Conservation (phyloP, 2,113 vertebrate genomes). For the Campylomormyrus numenius region DNA sequence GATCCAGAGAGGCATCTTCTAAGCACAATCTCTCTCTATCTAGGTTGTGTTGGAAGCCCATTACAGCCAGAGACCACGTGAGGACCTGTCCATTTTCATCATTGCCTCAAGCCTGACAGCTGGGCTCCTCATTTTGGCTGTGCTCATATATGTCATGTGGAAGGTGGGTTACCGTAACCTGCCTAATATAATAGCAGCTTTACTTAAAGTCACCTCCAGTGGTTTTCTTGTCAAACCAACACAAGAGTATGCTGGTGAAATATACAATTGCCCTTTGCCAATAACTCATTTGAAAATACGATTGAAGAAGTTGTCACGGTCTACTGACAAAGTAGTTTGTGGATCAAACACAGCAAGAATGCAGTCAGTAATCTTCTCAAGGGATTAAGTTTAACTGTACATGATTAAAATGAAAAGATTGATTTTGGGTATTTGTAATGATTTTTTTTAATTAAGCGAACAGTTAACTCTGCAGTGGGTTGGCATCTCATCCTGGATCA, state of each 20-base stretch:
- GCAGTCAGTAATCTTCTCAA: neutral
- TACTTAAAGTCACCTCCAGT: neutral
- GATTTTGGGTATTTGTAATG: neutral
- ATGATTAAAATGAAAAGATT: too few species aligned
- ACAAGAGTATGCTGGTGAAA: neutral
- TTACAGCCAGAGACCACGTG: slow-evolving; percentile 62
- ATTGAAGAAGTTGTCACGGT: neutral
- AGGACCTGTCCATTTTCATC: slow-evolving; percentile 48
- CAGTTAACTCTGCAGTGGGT: neutral
- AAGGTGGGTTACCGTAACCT: slow-evolving; percentile 54
- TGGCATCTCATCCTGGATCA: neutral
- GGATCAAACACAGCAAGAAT: neutral
- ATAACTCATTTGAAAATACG: neutral
- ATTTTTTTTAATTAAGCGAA: neutral
- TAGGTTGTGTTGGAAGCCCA: slow-evolving; percentile 67
- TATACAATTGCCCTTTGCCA: neutral
- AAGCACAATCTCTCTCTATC: neutral
- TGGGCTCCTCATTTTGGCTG: slow-evolving; percentile 53
- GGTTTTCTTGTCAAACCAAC: neutral
- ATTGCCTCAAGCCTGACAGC: slow-evolving; percentile 54
- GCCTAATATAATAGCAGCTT: neutral
- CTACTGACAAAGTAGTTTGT: neutral
- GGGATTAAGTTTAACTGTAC: neutral
- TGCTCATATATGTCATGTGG: slow-evolving; percentile 59
- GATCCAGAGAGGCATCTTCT: neutral